Conservation (phyloP, 2,888 invertebrate species). For the Allygus modestus region DNA sequence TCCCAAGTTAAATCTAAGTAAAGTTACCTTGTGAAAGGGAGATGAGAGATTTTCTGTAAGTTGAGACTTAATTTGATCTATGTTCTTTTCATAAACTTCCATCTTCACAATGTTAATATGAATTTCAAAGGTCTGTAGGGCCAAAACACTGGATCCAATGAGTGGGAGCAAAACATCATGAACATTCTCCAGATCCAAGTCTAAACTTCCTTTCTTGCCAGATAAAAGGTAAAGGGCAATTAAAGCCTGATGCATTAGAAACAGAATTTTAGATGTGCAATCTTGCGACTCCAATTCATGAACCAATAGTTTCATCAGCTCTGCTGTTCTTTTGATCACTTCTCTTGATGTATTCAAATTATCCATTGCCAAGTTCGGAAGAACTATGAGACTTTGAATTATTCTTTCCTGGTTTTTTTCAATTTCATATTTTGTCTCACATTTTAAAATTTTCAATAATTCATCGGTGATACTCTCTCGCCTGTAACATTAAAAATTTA, state of each 20-base stretch:
- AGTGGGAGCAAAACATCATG: neutral
- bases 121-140: constrained; percentile 78
- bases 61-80: constrained; percentile 75
- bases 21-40: constrained; percentile 80
- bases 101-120: constrained; percentile 76
- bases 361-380: constrained; percentile 21
- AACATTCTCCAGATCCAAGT: constrained; percentile 12
- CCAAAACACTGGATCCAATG: constrained; percentile 75
- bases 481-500: too few relatives aligned
- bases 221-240: constrained; percentile 17
- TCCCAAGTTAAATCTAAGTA: too few relatives aligned
- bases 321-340: neutral
- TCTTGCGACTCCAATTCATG: neutral
- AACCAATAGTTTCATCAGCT: neutral
- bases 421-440: neutral
- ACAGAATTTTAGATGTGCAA: neutral
- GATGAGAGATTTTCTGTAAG: constrained; percentile 81
- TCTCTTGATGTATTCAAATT: neutral
- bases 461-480: constrained; percentile 6
- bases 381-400: constrained; percentile 20
- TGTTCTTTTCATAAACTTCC: constrained; percentile 71
- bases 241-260: constrained; percentile 23
- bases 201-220: constrained; percentile 2
- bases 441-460: neutral
- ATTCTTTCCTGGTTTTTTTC: neutral